These are phyloP conservation scores for Trachelus stipa DNA, from an alignment of 2,888 invertebrate species.

Conservation along the genomic window DNA sequence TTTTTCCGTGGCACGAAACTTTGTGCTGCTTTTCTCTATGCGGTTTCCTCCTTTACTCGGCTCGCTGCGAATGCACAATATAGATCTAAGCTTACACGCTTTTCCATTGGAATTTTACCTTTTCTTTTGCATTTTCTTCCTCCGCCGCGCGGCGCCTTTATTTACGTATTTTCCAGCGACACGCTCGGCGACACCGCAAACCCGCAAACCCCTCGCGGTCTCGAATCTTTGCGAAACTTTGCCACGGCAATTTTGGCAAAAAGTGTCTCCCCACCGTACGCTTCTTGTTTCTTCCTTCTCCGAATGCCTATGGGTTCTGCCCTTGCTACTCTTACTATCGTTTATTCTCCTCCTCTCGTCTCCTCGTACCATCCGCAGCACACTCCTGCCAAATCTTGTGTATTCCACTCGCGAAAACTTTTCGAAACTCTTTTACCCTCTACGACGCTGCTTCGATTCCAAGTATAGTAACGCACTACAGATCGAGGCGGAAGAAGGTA, in stretches of 20 bases:
- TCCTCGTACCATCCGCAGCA: not conserved
- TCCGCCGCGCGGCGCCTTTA: conserved; percentile 21
- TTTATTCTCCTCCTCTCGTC: not conserved
- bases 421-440: not conserved
- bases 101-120: not conserved
- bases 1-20: not conserved
- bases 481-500: not conserved
- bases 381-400: not conserved
- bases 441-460: not conserved
- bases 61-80: not conserved
- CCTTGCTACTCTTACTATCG: not conserved
- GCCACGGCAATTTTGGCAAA: conserved; percentile 17
- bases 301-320: not conserved
- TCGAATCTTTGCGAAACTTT: conserved; percentile 14
- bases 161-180: conserved; percentile 35
- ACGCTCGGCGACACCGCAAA: conserved; percentile 22
- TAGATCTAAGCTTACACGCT: not conserved
- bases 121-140: not conserved
- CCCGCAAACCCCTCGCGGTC: conserved; percentile 14
- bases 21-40: not conserved
- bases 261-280: not conserved
- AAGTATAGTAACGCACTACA: not conserved
- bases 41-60: not conserved
- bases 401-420: not conserved
- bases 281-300: not conserved